These are phyloP conservation scores for Limonius californicus DNA, from an alignment of 1,140 invertebrate species.

Conservation along the genomic window DNA sequence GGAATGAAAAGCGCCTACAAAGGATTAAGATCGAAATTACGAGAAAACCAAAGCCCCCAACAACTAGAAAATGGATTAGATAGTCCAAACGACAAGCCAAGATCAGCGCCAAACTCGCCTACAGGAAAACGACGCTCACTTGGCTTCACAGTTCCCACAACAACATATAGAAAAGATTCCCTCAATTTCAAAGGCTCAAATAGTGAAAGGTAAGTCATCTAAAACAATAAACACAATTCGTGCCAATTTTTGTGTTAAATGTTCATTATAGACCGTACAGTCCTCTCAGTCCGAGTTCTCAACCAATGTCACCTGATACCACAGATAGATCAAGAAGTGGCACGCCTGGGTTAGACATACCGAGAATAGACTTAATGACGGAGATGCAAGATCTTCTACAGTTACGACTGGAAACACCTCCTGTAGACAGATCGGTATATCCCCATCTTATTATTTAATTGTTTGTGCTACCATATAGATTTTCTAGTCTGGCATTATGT, in stretches of 20 bases:
- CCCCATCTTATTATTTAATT: conserved; percentile 10
- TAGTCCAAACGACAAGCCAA: conserved; percentile 50
- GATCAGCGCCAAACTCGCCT: conserved; percentile 65
- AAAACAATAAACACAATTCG: not conserved
- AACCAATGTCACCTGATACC: conserved; percentile 51
- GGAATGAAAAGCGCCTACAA: conserved; percentile 71
- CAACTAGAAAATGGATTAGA: conserved; percentile 45
- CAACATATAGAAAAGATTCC: conserved; percentile 53
- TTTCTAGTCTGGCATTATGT: not conserved
- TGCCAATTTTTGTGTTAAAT: not conserved
- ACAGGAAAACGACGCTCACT: conserved; percentile 53
- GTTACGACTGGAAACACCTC: conserved; percentile 48
- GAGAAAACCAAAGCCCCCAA: conserved; percentile 46
- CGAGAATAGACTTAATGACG: conserved; percentile 62
- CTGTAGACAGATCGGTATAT: conserved; percentile 56
- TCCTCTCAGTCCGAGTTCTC: conserved; percentile 47
- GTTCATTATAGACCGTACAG: conserved; percentile 50
- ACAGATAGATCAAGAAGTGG: conserved; percentile 47
- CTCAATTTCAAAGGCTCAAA: conserved; percentile 48
- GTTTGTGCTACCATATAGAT: too few relatives aligned
- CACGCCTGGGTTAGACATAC: conserved; percentile 46
- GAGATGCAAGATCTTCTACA: conserved; percentile 62
- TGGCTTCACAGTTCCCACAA: conserved; percentile 48
- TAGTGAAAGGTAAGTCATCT: conserved; percentile 36
- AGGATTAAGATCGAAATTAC: conserved; percentile 63